These are phyloP conservation scores for Hippocampus zosterae DNA, from an alignment of 2,113 vertebrate genomes.

Conservation along the genomic window DNA sequence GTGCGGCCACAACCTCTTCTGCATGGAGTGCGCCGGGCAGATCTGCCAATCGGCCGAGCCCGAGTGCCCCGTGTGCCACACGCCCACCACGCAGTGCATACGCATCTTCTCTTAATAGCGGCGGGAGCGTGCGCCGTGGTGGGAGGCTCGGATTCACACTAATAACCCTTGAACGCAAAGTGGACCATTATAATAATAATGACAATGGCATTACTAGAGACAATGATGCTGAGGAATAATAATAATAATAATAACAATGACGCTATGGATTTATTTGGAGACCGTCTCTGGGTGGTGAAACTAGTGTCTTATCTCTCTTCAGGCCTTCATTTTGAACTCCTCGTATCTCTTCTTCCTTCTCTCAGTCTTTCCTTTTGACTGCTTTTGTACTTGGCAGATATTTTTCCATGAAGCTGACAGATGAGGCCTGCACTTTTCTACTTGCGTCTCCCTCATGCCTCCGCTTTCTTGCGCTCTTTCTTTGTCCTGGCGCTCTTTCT, in stretches of 20 bases:
- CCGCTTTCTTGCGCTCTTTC: constrained; percentile 18
- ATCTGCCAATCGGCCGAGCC: constrained; percentile 88
- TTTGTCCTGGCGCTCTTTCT: constrained; percentile 20
- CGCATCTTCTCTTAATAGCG: constrained; percentile 93
- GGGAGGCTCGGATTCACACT: background rate
- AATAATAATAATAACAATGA: constrained; percentile 59
- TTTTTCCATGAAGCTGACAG: constrained; percentile 73
- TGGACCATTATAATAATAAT: constrained; percentile 37
- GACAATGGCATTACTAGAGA: constrained; percentile 65
- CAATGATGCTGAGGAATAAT: constrained; percentile 68
- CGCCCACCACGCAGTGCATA: constrained; percentile 92
- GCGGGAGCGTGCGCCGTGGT: background rate
- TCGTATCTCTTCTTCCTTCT: constrained; percentile 48
- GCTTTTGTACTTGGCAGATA: constrained; percentile 74
- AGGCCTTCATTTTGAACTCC: constrained; percentile 65
- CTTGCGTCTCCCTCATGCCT: constrained; percentile 53
- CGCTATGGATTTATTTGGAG: constrained; percentile 65
- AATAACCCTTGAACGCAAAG: constrained; percentile 22
- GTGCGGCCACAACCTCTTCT: constrained; percentile 97
- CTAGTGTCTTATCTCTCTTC: constrained; percentile 76
- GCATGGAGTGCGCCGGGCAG: constrained; percentile 95
- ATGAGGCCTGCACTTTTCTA: constrained; percentile 76
- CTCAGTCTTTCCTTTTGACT: constrained; percentile 66
- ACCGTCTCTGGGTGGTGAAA: constrained; percentile 63
- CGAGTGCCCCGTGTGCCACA: constrained; percentile 90